These are phyloP conservation scores for Chionoecetes opilio DNA, from an alignment of 1,140 invertebrate species.

Conservation along the genomic window DNA sequence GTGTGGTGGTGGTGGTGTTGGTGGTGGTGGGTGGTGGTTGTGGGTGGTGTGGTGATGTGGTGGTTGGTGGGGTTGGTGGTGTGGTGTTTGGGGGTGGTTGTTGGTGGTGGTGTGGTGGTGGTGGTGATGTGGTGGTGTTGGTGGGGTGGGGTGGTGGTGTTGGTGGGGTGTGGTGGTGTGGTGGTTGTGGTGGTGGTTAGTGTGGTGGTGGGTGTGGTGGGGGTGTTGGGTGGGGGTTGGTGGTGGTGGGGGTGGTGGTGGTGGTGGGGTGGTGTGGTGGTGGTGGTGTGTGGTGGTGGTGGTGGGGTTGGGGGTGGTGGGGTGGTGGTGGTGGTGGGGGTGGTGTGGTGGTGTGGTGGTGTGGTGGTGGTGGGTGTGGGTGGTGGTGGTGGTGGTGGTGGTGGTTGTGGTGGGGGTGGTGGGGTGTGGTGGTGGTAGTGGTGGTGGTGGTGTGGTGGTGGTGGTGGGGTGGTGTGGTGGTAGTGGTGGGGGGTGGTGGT, in stretches of 20 bases:
- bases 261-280: too few relatives aligned
- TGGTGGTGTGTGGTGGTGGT: neutral
- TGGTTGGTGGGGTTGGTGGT: neutral
- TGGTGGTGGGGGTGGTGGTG: too few relatives aligned
- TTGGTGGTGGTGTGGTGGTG: neutral
- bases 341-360: too few relatives aligned
- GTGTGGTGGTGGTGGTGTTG: neutral
- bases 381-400: constrained; percentile 47
- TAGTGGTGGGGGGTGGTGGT: too few relatives aligned
- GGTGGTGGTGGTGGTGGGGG: neutral
- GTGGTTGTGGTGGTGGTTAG: neutral
- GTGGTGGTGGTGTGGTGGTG: too few relatives aligned
- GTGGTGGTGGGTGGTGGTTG: neutral
- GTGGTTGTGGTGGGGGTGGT: too few relatives aligned
- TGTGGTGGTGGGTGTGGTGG: too few relatives aligned
- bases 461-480: too few relatives aligned
- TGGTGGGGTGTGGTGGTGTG: neutral
- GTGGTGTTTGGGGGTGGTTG: neutral
- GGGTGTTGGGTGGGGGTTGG: too few relatives aligned
- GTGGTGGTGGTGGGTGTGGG: neutral
- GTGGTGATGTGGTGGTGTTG: neutral
- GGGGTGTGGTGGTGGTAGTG: neutral
- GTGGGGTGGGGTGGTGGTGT: neutral
- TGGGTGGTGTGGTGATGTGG: neutral
- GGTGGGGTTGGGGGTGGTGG: neutral